Evolutionary conservation across 53 echinoderm and acorn worm genomes (phyloP), one percentile per base, ranked within the genome.

Genomic region (Actinopyga echinites): DNA sequence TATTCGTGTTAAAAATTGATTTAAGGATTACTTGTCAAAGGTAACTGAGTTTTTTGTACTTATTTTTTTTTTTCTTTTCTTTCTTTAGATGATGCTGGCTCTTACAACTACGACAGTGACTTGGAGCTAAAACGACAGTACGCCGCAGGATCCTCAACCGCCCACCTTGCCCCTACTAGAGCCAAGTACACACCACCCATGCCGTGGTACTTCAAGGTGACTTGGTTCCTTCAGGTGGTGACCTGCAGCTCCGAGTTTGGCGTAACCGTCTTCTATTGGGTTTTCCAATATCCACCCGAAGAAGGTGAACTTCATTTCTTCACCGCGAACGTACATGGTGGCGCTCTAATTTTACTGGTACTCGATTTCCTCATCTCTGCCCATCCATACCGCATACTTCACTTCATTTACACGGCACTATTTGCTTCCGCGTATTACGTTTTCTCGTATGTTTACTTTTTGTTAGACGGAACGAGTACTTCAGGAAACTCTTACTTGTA

Each of bases 171-270:
- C 20, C 44, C 26, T 30, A 30, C 49, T 53, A 78, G 57, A 78
- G 20, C 30, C 7, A 56, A 33, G 53, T 78, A 53, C 6, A 71
- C 71, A 6, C 32, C 71, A 7, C 71, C 40, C 5, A 78, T 56
- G 55, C 55, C 78, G 17, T 78, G 78, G 78, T 78, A 78, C 30
- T 56, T 78, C 13, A 54, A 78, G 31, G 55, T 78, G 3, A 56
- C 78, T 1, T 78, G 78, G 78, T 34, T 78, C 21, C 78, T 78
- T 28, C 78, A 56, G 26, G 78, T 78, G 7, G 30, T 78, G 0
- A 55, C 78, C 34, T 78, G 78, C 10, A 78, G 78, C 57, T 54
- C 78, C 12, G 32, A 55, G 26, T 56, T 78, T 55, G 55, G 30
- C 0, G 30, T 28, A 10, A 78, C 78, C 26, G 55, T 32, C 5